Evolutionary conservation across 1,140 invertebrate species (phyloP).

Genomic region (Anthonomus grandis): DNA sequence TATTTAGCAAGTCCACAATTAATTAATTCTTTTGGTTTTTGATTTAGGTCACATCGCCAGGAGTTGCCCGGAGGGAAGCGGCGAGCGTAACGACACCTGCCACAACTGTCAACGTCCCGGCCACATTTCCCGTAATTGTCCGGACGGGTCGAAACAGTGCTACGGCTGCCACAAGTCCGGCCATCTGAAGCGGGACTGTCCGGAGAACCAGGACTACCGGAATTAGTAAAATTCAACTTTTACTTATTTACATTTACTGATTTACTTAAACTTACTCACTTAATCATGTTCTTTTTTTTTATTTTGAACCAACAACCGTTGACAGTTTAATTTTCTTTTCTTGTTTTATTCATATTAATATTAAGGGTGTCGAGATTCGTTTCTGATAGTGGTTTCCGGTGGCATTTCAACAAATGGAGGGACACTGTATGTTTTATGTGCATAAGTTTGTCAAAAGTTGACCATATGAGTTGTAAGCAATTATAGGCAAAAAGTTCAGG

Average conservation of each 20-base stretch:
- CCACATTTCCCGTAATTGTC: constrained; percentile 84
- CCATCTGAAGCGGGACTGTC: constrained; percentile 87
- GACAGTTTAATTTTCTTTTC: no score
- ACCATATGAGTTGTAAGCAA: no score
- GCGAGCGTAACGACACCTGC: constrained; percentile 61
- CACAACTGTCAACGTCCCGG: constrained; percentile 85
- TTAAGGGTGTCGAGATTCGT: no score
- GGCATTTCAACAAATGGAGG: no score
- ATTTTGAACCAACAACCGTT: not conserved
- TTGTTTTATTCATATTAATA: no score
- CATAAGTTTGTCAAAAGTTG: no score
- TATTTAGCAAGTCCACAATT: no score
- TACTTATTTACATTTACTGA: not conserved
- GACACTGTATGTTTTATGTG: no score
- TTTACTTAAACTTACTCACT: constrained; percentile 2
- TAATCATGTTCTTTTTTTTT: not conserved
- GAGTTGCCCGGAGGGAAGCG: constrained; percentile 72
- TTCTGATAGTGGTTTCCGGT: no score
- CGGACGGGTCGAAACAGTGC: constrained; percentile 78
- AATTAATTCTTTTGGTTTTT: not conserved
- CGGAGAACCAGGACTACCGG: constrained; percentile 56
- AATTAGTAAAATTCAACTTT: constrained; percentile 33
- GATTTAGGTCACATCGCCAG: constrained; percentile 76
- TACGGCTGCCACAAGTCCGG: constrained; percentile 86
- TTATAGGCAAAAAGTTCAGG: no score